phyloP scores from a whole-genome alignment of 2,888 invertebrate genomes.

The Schrankia costaestrigalis region DNA sequence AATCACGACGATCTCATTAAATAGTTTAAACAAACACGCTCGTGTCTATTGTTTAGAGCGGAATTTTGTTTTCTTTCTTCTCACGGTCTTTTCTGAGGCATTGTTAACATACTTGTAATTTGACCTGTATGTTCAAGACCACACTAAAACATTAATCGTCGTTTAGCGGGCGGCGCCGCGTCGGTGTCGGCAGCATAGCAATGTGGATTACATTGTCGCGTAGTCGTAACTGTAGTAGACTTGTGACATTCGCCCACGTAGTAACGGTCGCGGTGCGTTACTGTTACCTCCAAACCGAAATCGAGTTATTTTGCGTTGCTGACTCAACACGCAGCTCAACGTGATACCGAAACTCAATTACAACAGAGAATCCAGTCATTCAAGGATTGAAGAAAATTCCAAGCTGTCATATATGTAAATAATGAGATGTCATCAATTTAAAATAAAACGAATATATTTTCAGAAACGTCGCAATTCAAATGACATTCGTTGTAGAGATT shows the following conservation, averaged over 20 bases:
- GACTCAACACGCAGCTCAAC: conserved; percentile 44
- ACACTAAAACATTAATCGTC: conserved; percentile 30
- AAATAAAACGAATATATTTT: conserved; percentile 15
- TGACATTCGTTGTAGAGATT: conserved; percentile 42
- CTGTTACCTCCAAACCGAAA: conserved; percentile 63
- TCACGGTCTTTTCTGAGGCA: conserved; percentile 37
- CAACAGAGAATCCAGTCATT: too few relatives aligned
- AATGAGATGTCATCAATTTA: too few relatives aligned
- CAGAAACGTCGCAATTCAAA: conserved; percentile 34
- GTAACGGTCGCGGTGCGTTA: conserved; percentile 65
- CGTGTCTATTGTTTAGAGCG: conserved; percentile 15
- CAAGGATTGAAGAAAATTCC: conserved; percentile 9
- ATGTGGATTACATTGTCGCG: conserved; percentile 36
- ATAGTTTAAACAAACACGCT: conserved; percentile 14
- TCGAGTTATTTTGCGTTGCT: conserved; percentile 64
- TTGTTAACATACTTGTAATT: conserved; percentile 39
- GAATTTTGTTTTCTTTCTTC: conserved; percentile 28
- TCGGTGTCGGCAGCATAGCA: conserved; percentile 31
- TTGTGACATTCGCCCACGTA: conserved; percentile 58
- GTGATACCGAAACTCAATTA: conserved; percentile 39
- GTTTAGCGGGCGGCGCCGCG: conserved; percentile 14
- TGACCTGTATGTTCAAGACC: conserved; percentile 49
- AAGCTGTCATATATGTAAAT: too few relatives aligned
- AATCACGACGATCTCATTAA: conserved; percentile 15
- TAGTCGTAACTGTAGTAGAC: conserved; percentile 41